Evolutionary conservation across 2,113 vertebrate genomes (phyloP), one percentile per base, ranked within the genome.

Genomic region (Sphyrna mokarran): DNA sequence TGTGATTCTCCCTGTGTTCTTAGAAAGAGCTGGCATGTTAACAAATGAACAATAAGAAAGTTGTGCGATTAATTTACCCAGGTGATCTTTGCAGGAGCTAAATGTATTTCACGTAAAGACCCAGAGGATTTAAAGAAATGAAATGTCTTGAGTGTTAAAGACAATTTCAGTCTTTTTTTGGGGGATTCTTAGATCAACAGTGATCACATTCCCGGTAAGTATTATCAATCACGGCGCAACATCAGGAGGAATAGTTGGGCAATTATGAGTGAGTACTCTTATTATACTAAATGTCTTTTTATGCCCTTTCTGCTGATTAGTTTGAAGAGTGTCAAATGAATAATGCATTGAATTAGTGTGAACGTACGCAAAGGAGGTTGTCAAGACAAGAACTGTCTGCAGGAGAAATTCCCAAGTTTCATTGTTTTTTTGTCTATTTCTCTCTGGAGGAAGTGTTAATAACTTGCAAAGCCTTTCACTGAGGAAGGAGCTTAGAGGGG

Each of bases 321-420:
- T 43, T 95, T 70, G 94, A 95, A 95, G 94, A 95, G 94, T 70
- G 94, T 95, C 94, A 95, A 72, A 95, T 95, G 94, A 95, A 95
- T 95, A 95, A 95, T 95, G 69, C 94, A 95, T 95, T 72, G 94
- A 95, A 95, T 95, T 95, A 95, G 69, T 48, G 94, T 72, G 94
- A 95, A 72, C 54, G 37, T 76, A 33, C 37, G 23, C 40, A 54
- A 20, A 72, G 40, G 40, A 72, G 94, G 22, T 16, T 95, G 94
- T 95, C 94, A 72, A 69, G 48, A 94, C 18, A 69, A 95, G 94
- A 72, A 54, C 23, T 72, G 66, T 61, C 94, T 72, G 40, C 29
- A 33, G 40, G 94, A 72, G 69, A 72, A 48, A 95, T 72, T 72
- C 94, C 43, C 29, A 68, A 54, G 68, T 54, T 54, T 76, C 94